These are phyloP conservation scores for Reticulitermes speratus DNA, from an alignment of 1,140 invertebrate species.

Conservation along the genomic window DNA sequence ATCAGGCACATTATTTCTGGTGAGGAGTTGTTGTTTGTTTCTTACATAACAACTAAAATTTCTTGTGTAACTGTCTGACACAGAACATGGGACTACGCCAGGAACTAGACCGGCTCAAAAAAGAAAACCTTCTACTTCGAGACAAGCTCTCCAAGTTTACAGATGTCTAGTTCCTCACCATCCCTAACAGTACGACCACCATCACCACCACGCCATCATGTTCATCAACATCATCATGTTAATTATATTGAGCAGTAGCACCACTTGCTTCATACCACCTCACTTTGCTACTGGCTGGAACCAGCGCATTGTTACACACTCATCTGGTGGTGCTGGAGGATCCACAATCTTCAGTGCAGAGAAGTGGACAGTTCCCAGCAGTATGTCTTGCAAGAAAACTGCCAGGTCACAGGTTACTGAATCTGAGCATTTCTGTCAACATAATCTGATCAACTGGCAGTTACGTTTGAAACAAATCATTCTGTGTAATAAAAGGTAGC, in stretches of 20 bases:
- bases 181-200: neutral
- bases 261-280: neutral
- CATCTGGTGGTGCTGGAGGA: neutral
- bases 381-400: too few relatives aligned
- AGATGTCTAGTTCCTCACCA: slow-evolving; percentile 60
- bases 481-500: too few relatives aligned
- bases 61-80: slow-evolving; percentile 33
- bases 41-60: too few relatives aligned
- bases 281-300: neutral
- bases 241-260: neutral
- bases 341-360: neutral
- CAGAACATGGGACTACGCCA: slow-evolving; percentile 83
- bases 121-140: slow-evolving; percentile 85
- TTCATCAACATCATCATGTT: neutral
- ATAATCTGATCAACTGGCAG: too few relatives aligned
- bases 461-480: too few relatives aligned
- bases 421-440: too few relatives aligned
- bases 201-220: neutral
- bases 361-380: neutral
- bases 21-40: too few relatives aligned
- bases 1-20: too few relatives aligned
- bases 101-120: slow-evolving; percentile 83
- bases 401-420: too few relatives aligned
- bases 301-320: neutral
- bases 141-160: slow-evolving; percentile 83